Evolutionary conservation across 2,888 invertebrate species (phyloP).

Genomic region (Pterobdella sp.): DNA sequence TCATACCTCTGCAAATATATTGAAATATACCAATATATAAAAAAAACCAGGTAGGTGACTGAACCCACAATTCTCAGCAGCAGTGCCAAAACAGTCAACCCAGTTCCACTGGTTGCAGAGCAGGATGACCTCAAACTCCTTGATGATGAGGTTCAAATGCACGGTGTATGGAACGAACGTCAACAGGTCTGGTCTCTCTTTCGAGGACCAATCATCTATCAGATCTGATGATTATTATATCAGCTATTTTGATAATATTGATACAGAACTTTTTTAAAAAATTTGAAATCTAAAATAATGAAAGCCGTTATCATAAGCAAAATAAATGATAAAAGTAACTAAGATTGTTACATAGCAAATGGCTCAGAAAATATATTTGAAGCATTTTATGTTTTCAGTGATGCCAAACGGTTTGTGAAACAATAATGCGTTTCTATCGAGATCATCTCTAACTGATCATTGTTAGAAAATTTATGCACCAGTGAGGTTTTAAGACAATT

Average conservation of each 20-base stretch:
- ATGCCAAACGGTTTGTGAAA: too few relatives aligned
- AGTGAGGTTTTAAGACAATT: too few relatives aligned
- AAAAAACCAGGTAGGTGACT: too few relatives aligned
- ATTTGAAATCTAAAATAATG: neutral
- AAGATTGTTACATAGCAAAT: neutral
- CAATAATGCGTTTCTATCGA: too few relatives aligned
- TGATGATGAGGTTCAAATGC: slow-evolving; percentile 78
- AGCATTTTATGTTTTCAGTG: too few relatives aligned
- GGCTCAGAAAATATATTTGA: too few relatives aligned
- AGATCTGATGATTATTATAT: slow-evolving; percentile 60
- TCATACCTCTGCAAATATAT: too few relatives aligned
- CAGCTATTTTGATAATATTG: neutral
- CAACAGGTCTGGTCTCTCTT: slow-evolving; percentile 70
- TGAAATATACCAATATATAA: too few relatives aligned
- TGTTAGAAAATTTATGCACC: too few relatives aligned
- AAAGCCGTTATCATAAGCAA: neutral
- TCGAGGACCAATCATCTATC: slow-evolving; percentile 81
- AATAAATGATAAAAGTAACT: neutral
- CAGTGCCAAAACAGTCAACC: slow-evolving; percentile 78
- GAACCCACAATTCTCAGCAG: slow-evolving; percentile 75
- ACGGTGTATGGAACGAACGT: slow-evolving; percentile 94
- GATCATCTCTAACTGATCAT: too few relatives aligned
- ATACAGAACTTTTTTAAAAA: neutral
- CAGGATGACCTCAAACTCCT: slow-evolving; percentile 88
- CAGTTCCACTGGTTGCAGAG: slow-evolving; percentile 93